Percentiles rank a stretch among this genome's conserved stretches.
Evolutionary conservation across 1,140 invertebrate genomes (phyloP).

Genomic region (Holotrichia oblita): DNA sequence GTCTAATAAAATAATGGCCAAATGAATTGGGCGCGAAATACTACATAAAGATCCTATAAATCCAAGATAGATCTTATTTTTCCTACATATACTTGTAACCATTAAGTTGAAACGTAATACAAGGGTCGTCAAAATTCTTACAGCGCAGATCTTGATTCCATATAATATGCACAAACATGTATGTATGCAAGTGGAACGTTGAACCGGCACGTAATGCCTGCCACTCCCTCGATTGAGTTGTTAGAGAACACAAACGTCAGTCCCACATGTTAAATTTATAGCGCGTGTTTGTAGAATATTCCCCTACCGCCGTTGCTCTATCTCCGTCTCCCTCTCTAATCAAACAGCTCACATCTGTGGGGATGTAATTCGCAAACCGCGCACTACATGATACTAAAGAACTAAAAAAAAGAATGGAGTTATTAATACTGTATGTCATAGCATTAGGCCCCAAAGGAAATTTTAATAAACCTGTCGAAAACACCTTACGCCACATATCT

Average conservation of each 20-base stretch:
- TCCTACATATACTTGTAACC: not conserved
- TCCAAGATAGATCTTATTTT: too few relatives aligned
- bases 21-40: too few relatives aligned
- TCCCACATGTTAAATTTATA: constrained; percentile 11
- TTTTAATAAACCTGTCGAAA: constrained; percentile 27
- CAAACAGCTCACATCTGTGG: constrained; percentile 10
- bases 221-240: constrained; percentile 9
- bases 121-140: not conserved
- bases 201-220: not conserved
- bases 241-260: constrained; percentile 22
- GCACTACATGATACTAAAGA: not conserved
- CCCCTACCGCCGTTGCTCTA: not conserved
- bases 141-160: not conserved
- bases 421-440: constrained; percentile 18
- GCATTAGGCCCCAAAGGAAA: not conserved
- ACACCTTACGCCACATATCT: not conserved
- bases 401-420: not conserved
- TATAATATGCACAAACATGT: not conserved
- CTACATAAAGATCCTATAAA: too few relatives aligned
- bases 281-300: constrained; percentile 9
- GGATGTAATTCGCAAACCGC: constrained; percentile 18
- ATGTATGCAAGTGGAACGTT: not conserved
- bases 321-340: not conserved
- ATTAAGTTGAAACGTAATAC: not conserved
- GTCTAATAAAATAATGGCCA: too few relatives aligned